Evolutionary conservation across 2,888 invertebrate genomes (phyloP), one percentile per base, ranked within the genome.

Genomic region (Pyrrhia umbra): DNA sequence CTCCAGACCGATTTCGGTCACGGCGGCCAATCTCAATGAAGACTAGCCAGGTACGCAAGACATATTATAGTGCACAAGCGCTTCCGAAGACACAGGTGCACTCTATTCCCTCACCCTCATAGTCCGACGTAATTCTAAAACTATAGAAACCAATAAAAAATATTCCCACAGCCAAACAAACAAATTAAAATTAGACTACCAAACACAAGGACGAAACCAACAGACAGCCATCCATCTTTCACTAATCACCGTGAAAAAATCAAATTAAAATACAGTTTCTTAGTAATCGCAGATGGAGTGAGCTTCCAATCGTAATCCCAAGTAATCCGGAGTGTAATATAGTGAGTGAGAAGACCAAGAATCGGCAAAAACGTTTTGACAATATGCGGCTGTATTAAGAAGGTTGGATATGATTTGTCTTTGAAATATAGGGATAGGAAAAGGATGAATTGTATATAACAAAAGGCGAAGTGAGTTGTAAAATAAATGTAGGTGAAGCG

Each of bases 161-260:
- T n/a, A 8, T 39, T 47, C 46, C 18, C 43, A 49, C 20, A 13
- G 40, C 10, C 30, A 43, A 74, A 52, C 20, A 57, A 75, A 75
- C 61, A 43, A 45, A 30, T 73, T 5, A 43, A 37, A 79, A 79
- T 68, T 68, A 68, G 68, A 64, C 2, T 15, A 25, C 43, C 16
- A 39, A 54, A 62, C n/a, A 60, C 25, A 54, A 68, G 61, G 15
- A 6, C 16, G n/a, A 52, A 60, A 69, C 20, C 46, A 54, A 56
- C 50, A 6, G 34, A 57, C 47, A n/a, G 20, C 40, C 49, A 69
- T 77, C 45, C 49, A 71, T 79, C 71, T 67, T 68, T n/a, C 0
- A 20, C 50, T 71, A 54, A 75, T 51, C 54, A 62, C 69, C 69
- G 71, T 75, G 65, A 65, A 80, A 80, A 79, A 79, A 78, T 25